phyloP scores from a whole-genome alignment of 2,888 invertebrate species.

The Graphium colonna region DNA sequence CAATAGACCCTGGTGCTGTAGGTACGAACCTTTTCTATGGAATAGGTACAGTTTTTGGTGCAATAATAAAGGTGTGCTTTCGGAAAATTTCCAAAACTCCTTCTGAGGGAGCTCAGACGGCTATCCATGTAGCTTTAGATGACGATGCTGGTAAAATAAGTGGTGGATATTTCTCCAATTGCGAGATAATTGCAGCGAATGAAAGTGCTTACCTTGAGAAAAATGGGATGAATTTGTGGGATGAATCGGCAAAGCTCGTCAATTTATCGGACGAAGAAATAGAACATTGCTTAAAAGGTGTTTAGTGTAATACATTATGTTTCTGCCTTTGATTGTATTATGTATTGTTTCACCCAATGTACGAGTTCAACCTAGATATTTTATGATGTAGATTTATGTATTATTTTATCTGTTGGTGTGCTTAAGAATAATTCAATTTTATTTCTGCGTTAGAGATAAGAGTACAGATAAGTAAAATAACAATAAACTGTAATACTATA shows the following conservation, averaged over 20 bases:
- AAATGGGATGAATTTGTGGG: constrained; percentile 40
- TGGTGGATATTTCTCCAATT: constrained; percentile 44
- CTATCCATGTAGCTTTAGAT: constrained; percentile 35
- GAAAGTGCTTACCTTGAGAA: neutral
- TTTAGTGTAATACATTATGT: neutral
- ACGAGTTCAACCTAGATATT: too few species aligned
- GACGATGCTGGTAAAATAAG: constrained; percentile 7
- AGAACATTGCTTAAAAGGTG: constrained; percentile 27
- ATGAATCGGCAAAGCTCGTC: constrained; percentile 48
- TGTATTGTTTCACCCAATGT: too few species aligned
- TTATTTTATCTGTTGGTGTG: too few species aligned
- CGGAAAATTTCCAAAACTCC: constrained; percentile 32
- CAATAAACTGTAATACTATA: too few species aligned
- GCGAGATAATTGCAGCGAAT: neutral
- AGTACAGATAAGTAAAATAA: too few species aligned
- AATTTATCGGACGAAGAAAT: constrained; percentile 41
- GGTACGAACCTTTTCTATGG: constrained; percentile 82
- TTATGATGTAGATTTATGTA: too few species aligned
- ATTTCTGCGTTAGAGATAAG: too few species aligned
- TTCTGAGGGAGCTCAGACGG: constrained; percentile 46
- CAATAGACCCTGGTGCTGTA: constrained; percentile 90
- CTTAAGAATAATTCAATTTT: too few species aligned
- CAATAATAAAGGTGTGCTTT: constrained; percentile 77
- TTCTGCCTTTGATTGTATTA: too few species aligned
- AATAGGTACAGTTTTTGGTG: neutral